Evolutionary conservation across 2,113 vertebrate genomes (phyloP), one percentile per base, ranked within the genome.

Genomic region (Takifugu bimaculatus): DNA sequence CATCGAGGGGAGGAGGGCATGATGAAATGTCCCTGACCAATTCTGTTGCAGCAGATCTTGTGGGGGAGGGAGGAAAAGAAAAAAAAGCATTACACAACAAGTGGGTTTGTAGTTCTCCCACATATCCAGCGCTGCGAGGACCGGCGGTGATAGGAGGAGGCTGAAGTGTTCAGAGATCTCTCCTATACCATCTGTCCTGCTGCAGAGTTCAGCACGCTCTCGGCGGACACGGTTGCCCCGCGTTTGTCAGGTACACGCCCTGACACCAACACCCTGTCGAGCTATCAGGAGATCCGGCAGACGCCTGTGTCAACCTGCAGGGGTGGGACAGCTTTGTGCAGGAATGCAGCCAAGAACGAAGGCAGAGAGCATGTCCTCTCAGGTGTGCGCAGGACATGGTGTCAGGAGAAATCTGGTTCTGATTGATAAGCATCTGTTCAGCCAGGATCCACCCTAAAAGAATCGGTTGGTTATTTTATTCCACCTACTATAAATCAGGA

Each of bases 81-180:
- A 6, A 45, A 63, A 75, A 62, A 35, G 50, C 80, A 76, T 87
- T 84, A 86, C 78, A 77, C 82, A 88, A 88, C 72, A 75, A 78
- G 66, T 58, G 54, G 71, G 69, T 71, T 74, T 69, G 64, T 54
- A 79, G 25, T 62, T 67, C 82, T 76, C 85, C 82, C 71, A 84
- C 84, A 52, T 27, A 39, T 39, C 45, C 5, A 48, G 45, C 13
- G 45, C n/a, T 48, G 44, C 44, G 64, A 65, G 65, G 62, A 54
- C 65, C 13, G 12, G 13, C 13, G 66, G 51, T 44, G 62, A 64
- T 70, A 57, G 65, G 63, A 77, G 75, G 60, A 71, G 75, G 77
- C 66, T 65, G 63, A 66, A 80, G 80, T 70, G 73, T 57, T 68
- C 42, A 43, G 50, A 29, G 57, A 68, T 76, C 61, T 72, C 61